phyloP scores from a whole-genome alignment of 2,888 invertebrate genomes.

The Tipula confusa region DNA sequence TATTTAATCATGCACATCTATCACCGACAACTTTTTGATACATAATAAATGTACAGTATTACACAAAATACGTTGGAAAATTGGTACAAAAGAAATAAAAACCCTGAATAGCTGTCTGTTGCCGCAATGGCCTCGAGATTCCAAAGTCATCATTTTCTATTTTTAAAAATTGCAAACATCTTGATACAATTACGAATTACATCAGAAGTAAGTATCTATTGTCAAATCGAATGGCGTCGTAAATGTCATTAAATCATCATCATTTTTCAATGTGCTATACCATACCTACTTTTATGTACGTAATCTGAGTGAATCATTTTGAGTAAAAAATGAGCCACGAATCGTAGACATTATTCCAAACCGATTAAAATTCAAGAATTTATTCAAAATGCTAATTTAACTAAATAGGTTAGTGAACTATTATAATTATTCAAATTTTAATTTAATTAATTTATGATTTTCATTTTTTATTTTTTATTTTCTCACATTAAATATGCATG shows the following conservation, averaged over 20 bases:
- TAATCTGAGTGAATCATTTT: not conserved
- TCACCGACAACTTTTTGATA: not conserved
- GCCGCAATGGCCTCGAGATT: not conserved
- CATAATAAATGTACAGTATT: too few relatives aligned
- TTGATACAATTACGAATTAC: constrained; percentile 1
- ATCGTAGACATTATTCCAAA: not conserved
- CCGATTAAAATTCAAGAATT: not conserved
- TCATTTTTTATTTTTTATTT: not conserved
- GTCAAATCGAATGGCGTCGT: not conserved
- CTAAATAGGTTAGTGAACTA: not conserved
- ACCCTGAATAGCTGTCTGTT: not conserved
- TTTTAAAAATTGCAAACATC: not conserved
- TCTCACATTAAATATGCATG: not conserved
- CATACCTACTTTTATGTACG: not conserved
- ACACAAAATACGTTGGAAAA: not conserved
- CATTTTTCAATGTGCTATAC: too few relatives aligned
- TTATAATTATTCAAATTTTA: not conserved
- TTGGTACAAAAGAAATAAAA: not conserved
- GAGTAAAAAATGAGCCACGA: not conserved
- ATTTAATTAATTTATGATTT: not conserved
- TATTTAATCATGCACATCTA: not conserved
- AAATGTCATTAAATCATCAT: not conserved
- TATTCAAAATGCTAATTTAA: not conserved
- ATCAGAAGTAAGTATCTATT: not conserved
- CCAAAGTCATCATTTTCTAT: constrained; percentile 12